Conservation (phyloP, 2,113 vertebrate genomes). For the Psilopsiagon aurifrons region DNA sequence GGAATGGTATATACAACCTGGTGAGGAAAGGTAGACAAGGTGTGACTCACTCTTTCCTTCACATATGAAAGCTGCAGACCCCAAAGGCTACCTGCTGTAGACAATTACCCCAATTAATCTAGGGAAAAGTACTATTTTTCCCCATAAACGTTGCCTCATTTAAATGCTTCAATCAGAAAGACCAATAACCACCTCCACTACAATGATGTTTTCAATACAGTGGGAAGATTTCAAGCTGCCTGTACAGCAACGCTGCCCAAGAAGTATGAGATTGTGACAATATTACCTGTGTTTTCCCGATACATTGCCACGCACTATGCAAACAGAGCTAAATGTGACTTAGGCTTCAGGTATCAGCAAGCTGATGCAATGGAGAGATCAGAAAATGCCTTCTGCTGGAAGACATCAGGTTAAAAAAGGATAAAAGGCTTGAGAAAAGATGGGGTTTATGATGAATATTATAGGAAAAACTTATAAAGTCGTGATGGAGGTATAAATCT, state of each 20-base stretch:
- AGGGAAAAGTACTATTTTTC: background rate
- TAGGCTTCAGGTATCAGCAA: background rate
- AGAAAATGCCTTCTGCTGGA: background rate
- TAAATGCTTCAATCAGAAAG: background rate
- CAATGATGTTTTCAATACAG: background rate
- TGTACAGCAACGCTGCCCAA: background rate
- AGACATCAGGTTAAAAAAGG: background rate
- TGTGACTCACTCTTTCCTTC: accelerated
- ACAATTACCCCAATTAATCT: background rate
- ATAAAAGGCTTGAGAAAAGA: background rate
- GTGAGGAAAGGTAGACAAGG: background rate
- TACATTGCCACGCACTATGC: accelerated
- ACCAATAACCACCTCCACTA: background rate
- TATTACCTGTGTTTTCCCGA: background rate
- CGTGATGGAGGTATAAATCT: background rate
- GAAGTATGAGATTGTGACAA: background rate
- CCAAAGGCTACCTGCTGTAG: background rate
- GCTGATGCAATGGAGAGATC: background rate
- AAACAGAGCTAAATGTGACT: background rate
- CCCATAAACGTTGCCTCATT: background rate
- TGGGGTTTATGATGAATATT: background rate
- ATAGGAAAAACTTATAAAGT: background rate
- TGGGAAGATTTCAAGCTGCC: background rate
- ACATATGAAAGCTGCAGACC: background rate
- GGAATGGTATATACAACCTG: background rate